A percentile compares a stretch with the other conserved stretches of the same genome.
These are phyloP conservation scores for Pelusios castaneus DNA, from an alignment of 2,113 vertebrate genomes.

Conservation along the genomic window DNA sequence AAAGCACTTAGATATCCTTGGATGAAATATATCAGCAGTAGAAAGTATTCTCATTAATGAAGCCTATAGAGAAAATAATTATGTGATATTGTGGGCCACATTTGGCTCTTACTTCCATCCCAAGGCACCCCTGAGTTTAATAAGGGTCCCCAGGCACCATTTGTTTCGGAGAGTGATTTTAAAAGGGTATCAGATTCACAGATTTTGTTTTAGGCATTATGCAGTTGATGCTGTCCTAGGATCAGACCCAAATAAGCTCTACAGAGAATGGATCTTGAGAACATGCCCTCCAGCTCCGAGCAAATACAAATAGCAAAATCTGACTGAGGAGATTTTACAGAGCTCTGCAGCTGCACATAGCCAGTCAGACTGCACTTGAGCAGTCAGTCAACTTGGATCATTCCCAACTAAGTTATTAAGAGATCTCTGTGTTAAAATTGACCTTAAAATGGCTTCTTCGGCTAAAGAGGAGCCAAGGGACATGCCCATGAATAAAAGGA, in stretches of 20 bases:
- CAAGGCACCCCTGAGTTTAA: not conserved
- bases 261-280: not conserved
- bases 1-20: not conserved
- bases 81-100: not conserved
- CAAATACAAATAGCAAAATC: not conserved
- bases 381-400: constrained; percentile 1
- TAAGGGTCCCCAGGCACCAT: not conserved
- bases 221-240: not conserved
- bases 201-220: not conserved
- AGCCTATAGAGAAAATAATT: not conserved
- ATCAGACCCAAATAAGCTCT: not conserved
- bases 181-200: not conserved
- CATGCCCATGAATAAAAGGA: not conserved
- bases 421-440: constrained; percentile 12
- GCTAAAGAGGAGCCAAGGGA: not conserved
- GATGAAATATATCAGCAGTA: not conserved
- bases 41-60: not conserved
- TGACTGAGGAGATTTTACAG: not conserved
- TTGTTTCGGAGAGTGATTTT: not conserved
- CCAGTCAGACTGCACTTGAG: constrained; percentile 23
- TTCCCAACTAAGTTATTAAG: constrained; percentile 37
- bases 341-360: not conserved
- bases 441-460: not conserved
- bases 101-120: not conserved
- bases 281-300: not conserved